These are phyloP conservation scores for Benthosema pterotum DNA, from an alignment of 2,797 vertebrate genomes.

Conservation along the genomic window DNA sequence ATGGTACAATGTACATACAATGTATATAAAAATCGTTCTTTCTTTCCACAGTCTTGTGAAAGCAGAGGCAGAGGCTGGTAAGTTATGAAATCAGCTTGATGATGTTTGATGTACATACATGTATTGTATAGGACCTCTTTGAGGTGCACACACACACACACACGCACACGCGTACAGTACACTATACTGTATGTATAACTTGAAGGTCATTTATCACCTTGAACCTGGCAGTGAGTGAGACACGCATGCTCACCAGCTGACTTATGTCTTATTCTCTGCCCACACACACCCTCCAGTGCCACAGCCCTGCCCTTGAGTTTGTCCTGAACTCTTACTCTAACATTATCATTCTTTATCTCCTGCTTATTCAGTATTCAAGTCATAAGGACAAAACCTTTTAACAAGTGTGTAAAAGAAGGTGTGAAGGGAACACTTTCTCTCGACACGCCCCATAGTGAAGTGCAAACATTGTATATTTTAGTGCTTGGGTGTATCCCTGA, in stretches of 20 bases:
- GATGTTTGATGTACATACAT: not conserved
- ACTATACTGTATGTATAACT: not conserved
- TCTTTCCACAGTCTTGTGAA: constrained; percentile 55
- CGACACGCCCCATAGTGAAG: not conserved
- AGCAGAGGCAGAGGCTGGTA: constrained; percentile 61
- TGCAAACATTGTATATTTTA: not conserved
- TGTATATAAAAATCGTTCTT: no score
- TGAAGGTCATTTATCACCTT: not conserved
- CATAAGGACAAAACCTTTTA: constrained; percentile 3
- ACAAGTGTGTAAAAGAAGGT: not conserved
- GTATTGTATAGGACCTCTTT: not conserved
- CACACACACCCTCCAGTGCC: not conserved
- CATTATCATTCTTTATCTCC: constrained; percentile 32
- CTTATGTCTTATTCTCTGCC: constrained; percentile 1
- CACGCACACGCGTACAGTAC: not conserved
- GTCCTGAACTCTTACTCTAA: constrained; percentile 22
- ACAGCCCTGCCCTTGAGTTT: not conserved
- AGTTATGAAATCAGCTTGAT: constrained; percentile 34
- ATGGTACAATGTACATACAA: no score
- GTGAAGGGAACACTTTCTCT: not conserved
- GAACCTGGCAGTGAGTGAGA: not conserved
- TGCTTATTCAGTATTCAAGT: not conserved
- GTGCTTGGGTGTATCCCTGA: no score
- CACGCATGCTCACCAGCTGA: not conserved
- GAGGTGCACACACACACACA: not conserved